Evolutionary conservation across 2,797 vertebrate species (phyloP).

Genomic region (Myoxocephalus aenaeus): DNA sequence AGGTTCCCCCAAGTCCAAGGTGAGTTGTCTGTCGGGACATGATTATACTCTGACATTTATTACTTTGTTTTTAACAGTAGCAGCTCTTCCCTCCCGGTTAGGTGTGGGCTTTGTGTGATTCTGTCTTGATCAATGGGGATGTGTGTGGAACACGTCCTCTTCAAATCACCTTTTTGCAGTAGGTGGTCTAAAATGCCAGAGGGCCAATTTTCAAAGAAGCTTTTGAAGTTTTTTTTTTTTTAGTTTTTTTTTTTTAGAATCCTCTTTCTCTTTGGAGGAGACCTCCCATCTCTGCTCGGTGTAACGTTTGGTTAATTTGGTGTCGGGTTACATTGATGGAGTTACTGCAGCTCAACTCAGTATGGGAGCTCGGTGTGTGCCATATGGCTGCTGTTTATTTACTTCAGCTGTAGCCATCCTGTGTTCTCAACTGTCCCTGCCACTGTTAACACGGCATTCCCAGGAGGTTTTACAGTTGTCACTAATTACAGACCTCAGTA

Average conservation of each 20-base stretch:
- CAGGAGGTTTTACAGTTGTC: conserved; percentile 51
- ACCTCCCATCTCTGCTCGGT: conserved; percentile 42
- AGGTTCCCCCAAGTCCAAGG: conserved; percentile 99
- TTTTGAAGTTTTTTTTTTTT: conserved; percentile 27
- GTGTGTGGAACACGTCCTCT: background rate
- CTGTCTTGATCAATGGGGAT: background rate
- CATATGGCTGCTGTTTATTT: conserved; percentile 64
- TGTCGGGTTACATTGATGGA: conserved; percentile 47
- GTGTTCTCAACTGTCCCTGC: conserved; percentile 49
- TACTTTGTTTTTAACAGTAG: background rate
- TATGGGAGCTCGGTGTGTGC: conserved; percentile 31
- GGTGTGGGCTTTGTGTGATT: background rate
- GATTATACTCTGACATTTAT: background rate
- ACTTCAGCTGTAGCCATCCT: conserved; percentile 52
- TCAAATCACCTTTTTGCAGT: conserved; percentile 20
- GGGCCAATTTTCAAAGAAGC: conserved; percentile 24
- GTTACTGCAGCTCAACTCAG: conserved; percentile 10
- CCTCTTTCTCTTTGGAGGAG: conserved; percentile 6
- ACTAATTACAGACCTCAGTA: conserved; percentile 26
- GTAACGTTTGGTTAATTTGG: conserved; percentile 42
- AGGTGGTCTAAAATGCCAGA: conserved; percentile 28
- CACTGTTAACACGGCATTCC: conserved; percentile 43
- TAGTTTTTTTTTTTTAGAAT: background rate
- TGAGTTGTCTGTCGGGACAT: conserved; percentile 58
- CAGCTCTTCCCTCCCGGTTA: background rate